Evolutionary conservation across 2,888 invertebrate species (phyloP), one percentile per base, ranked within the genome.

Genomic region (Digitonthophagus gazella): DNA sequence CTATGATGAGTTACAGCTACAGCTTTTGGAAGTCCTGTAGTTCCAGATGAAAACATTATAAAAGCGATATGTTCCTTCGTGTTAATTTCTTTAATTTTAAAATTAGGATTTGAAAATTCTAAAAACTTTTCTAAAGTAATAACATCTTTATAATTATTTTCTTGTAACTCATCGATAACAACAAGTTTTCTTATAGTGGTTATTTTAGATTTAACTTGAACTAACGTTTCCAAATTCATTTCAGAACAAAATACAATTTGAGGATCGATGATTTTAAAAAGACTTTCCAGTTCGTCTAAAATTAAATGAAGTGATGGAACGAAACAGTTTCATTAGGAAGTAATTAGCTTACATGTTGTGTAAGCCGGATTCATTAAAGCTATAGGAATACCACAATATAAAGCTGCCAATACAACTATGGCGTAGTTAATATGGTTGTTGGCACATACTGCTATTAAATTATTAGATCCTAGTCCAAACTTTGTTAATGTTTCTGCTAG

Each of bases 41-140:
- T 94, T 8, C 93, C 94, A 0, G 93, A 93, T 0, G 93, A 93
- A 78, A 90, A 93, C 74, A 92, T 88, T 71, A 93, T 86, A 0
- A 89, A 84, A 0, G 87, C 83, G 1, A 87, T 84, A 76, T 89
- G 87, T 1, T 87, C 83, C 0, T 66, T 54, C 3, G 85, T 83
- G 74, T 88, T 84, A 0, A 88, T 85, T 8, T 73, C 15, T 4
- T 76, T 76, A 72, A 86, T 82, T 67, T 81, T 79, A 65, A 88
- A 81, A 63, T 81, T 81, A 54, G 84, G 82, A 54, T 55, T 61
- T 20, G 61, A 55, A 3, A 3, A 6, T 14, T 55, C 16, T 20
- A 88, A 15, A 19, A 58, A 58, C 15, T 22, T 16, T 3, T 44
- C 44, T 15, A 58, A 15, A 2, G 65, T 56, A 22, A 65, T 15